These are phyloP conservation scores for Lucifuga dentata DNA, from an alignment of 2,113 vertebrate genomes.

Conservation along the genomic window DNA sequence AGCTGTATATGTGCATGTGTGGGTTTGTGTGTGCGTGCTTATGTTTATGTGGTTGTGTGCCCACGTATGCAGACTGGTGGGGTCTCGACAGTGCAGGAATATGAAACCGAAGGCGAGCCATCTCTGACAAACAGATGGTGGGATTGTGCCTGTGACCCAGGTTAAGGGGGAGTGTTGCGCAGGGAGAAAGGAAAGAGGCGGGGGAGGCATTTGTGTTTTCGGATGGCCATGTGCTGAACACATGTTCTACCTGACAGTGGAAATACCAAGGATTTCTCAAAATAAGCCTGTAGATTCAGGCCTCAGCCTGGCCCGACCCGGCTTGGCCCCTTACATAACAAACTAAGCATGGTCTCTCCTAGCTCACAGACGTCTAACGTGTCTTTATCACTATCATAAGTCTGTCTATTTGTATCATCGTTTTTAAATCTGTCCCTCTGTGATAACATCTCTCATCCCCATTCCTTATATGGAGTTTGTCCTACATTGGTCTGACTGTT, in stretches of 20 bases:
- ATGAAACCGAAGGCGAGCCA: conserved; percentile 70
- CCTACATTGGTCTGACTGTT: not conserved
- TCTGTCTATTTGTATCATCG: not conserved
- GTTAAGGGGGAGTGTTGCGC: conserved; percentile 61
- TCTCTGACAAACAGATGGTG: conserved; percentile 77
- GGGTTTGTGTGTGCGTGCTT: conserved; percentile 19
- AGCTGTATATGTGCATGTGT: conserved; percentile 13
- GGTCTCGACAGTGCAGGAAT: conserved; percentile 69
- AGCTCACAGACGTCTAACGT: conserved; percentile 49
- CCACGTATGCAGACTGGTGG: conserved; percentile 5
- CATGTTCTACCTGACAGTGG: conserved; percentile 75
- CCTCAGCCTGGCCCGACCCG: conserved; percentile 37
- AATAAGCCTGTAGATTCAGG: conserved; percentile 68
- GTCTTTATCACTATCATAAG: conserved; percentile 46
- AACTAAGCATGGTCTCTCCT: conserved; percentile 44
- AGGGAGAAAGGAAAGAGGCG: conserved; percentile 17
- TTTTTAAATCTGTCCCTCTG: conserved; percentile 33
- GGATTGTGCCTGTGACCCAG: conserved; percentile 77
- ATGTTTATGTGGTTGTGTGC: conserved; percentile 17
- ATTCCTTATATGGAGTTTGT: conserved; percentile 5
- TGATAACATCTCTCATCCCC: not conserved
- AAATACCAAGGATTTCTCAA: conserved; percentile 73
- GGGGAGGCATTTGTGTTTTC: conserved; percentile 50
- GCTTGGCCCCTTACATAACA: conserved; percentile 74
- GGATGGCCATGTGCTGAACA: conserved; percentile 77